phyloP scores from a whole-genome alignment of 2,113 vertebrate genomes.

The Salvator merianae region DNA sequence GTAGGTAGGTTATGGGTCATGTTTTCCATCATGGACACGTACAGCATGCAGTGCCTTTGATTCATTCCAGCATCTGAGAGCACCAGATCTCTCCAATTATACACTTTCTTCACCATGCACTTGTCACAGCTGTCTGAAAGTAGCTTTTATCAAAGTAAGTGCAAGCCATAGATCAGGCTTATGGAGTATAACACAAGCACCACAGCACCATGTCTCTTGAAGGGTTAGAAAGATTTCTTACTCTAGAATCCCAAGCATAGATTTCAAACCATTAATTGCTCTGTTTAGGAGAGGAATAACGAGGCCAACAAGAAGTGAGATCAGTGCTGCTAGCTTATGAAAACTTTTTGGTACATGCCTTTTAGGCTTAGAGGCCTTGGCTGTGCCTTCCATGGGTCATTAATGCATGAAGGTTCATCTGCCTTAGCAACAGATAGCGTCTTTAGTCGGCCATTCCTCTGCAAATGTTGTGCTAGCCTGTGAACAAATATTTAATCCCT shows the following conservation, averaged over 20 bases:
- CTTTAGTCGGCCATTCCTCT: slow-evolving; percentile 17
- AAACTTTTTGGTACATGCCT: background rate
- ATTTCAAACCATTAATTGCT: background rate
- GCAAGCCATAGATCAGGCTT: background rate
- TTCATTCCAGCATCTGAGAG: background rate
- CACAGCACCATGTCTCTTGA: background rate
- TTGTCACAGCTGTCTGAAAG: background rate
- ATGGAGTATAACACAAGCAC: background rate
- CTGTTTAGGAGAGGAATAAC: background rate
- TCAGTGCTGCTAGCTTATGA: background rate
- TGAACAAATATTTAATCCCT: slow-evolving; percentile 53
- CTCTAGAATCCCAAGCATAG: background rate
- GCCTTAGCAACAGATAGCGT: background rate
- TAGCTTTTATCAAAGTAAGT: background rate
- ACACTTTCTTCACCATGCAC: background rate
- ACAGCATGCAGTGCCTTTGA: background rate
- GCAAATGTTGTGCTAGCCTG: slow-evolving; percentile 59
- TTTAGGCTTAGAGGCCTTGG: background rate
- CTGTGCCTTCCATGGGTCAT: background rate
- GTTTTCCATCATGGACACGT: background rate
- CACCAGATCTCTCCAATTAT: background rate
- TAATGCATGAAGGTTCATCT: background rate
- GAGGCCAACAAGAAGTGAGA: background rate
- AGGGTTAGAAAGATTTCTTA: background rate
- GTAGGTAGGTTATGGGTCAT: background rate